Percentiles rank a stretch among this genome's conserved stretches.
phyloP scores from a whole-genome alignment of 1,140 invertebrate species.

The Zaprionus capensis region DNA sequence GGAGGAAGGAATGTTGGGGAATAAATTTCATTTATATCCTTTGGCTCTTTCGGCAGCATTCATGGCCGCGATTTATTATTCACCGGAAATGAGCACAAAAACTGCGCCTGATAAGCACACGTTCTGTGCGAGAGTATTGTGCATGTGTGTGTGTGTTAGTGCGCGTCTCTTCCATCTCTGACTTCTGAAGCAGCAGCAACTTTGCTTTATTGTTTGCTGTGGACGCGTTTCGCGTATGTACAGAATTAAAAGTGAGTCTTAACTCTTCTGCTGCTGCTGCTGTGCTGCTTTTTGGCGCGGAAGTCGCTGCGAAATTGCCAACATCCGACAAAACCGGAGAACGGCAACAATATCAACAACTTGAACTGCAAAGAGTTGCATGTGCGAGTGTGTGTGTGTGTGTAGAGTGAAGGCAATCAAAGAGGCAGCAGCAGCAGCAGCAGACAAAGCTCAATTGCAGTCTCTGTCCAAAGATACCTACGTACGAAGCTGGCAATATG shows the following conservation, averaged over 20 bases:
- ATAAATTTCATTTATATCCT: conserved; percentile 57
- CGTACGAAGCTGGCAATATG: conserved; percentile 63
- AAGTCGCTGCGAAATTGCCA: conserved; percentile 74
- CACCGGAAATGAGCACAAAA: conserved; percentile 66
- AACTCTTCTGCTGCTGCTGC: conserved; percentile 59
- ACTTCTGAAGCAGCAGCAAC: conserved; percentile 26
- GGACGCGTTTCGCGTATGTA: conserved; percentile 60
- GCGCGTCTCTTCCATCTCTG: conserved; percentile 6
- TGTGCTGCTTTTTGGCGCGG: conserved; percentile 33
- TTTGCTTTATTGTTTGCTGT: conserved; percentile 62
- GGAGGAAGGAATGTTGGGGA: not conserved
- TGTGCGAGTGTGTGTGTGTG: conserved; percentile 25
- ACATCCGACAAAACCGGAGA: conserved; percentile 61
- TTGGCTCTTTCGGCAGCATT: conserved; percentile 27
- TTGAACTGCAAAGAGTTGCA: conserved; percentile 30
- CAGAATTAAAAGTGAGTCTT: conserved; percentile 74
- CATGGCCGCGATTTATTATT: conserved; percentile 62
- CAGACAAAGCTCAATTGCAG: not conserved
- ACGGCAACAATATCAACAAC: conserved; percentile 47
- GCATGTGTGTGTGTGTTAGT: conserved; percentile 5
- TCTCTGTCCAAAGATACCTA: not conserved
- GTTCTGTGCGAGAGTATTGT: conserved; percentile 17
- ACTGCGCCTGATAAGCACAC: conserved; percentile 30
- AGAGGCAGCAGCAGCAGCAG: not conserved
- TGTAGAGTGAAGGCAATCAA: not conserved